These are phyloP conservation scores for Galbula dea DNA, from an alignment of 2,113 vertebrate genomes.

Conservation along the genomic window DNA sequence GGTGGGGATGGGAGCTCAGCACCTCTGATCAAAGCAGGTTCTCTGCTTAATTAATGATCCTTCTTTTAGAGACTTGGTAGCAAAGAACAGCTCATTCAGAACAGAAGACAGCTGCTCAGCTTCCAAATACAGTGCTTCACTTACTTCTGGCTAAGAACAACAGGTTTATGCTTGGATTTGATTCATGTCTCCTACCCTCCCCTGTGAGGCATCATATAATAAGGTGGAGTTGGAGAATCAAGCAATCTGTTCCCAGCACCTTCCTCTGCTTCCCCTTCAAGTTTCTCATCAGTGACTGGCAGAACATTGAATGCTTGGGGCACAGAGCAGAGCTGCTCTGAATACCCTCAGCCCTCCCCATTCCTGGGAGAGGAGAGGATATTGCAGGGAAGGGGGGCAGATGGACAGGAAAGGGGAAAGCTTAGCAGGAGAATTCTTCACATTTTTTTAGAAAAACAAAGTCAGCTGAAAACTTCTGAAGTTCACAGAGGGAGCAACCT, in stretches of 20 bases:
- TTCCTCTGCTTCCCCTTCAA: background rate
- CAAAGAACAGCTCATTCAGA: constrained; percentile 7
- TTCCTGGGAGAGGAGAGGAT: background rate
- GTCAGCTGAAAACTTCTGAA: background rate
- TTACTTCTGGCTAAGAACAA: constrained; percentile 6
- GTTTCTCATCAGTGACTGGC: background rate
- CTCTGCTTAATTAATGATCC: background rate
- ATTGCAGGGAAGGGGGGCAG: background rate
- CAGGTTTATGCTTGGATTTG: constrained; percentile 5
- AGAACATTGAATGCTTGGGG: background rate
- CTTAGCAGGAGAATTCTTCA: background rate
- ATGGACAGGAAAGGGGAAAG: background rate
- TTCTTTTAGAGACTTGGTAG: background rate
- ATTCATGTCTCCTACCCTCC: background rate
- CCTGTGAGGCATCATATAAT: background rate
- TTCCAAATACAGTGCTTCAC: background rate
- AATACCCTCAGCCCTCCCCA: background rate
- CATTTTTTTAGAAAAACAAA: background rate
- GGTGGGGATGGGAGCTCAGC: background rate
- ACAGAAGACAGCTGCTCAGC: background rate
- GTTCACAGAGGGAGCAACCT: background rate
- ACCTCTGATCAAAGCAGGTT: background rate
- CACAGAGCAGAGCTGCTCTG: background rate
- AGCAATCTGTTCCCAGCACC: background rate
- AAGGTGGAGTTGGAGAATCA: background rate